Percentiles rank a stretch among this genome's conserved stretches.
phyloP scores from a whole-genome alignment of 2,888 invertebrate species.

The Zaprionus bogoriensis region DNA sequence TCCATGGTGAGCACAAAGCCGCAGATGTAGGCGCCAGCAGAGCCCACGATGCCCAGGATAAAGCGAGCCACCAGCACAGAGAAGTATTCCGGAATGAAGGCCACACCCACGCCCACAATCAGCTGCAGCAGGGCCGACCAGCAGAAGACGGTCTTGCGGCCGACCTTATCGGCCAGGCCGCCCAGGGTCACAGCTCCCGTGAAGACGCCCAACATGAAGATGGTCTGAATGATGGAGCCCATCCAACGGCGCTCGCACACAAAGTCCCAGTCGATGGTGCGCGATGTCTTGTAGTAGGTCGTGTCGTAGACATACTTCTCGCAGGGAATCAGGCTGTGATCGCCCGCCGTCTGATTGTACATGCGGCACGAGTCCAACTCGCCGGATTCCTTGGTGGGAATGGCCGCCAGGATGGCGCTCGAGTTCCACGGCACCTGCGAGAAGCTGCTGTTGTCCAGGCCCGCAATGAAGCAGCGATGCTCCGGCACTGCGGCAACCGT shows the following conservation, averaged over 20 bases:
- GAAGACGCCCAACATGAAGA: slow-evolving; percentile 91
- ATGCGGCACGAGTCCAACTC: slow-evolving; percentile 87
- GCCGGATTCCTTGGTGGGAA: slow-evolving; percentile 85
- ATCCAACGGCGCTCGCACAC: slow-evolving; percentile 92
- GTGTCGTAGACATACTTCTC: slow-evolving; percentile 88
- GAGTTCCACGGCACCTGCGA: slow-evolving; percentile 85
- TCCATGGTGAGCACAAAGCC: slow-evolving; percentile 89
- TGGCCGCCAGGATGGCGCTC: slow-evolving; percentile 84
- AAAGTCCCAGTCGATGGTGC: slow-evolving; percentile 92
- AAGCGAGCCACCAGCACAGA: slow-evolving; percentile 88
- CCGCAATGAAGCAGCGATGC: slow-evolving; percentile 84
- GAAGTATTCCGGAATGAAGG: slow-evolving; percentile 90
- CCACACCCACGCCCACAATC: slow-evolving; percentile 88
- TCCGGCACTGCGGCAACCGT: slow-evolving; percentile 92
- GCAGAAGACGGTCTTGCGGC: slow-evolving; percentile 90
- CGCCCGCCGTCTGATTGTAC: slow-evolving; percentile 67
- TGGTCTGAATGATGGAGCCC: slow-evolving; percentile 90
- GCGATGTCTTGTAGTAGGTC: slow-evolving; percentile 88
- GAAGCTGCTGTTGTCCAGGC: slow-evolving; percentile 84
- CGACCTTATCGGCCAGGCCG: slow-evolving; percentile 90
- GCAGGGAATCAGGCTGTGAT: slow-evolving; percentile 83
- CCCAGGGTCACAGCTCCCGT: slow-evolving; percentile 91
- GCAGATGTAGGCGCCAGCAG: slow-evolving; percentile 86
- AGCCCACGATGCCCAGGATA: slow-evolving; percentile 91
- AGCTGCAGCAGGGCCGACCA: slow-evolving; percentile 90